phyloP scores from a whole-genome alignment of 2,888 invertebrate genomes.

The Antheraea assamensis region DNA sequence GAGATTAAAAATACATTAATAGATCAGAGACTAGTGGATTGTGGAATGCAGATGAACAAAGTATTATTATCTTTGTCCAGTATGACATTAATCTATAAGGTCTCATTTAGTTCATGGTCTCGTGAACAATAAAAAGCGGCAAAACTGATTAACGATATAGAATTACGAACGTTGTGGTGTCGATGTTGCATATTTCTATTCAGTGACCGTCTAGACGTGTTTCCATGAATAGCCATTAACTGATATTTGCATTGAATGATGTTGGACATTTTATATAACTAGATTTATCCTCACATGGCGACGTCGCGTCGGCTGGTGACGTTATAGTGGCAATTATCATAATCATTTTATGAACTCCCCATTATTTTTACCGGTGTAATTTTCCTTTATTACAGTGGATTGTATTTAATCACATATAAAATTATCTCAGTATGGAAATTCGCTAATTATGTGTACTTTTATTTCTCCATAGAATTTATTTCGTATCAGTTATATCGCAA shows the following conservation, averaged over 20 bases:
- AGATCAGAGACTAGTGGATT: not conserved
- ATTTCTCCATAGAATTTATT: not conserved
- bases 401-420: not conserved
- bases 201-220: conserved; percentile 18
- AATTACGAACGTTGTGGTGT: conserved; percentile 4
- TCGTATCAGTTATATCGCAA: not conserved
- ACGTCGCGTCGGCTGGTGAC: conserved; percentile 12
- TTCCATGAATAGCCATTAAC: conserved; percentile 22
- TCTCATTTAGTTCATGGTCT: conserved; percentile 7
- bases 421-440: not conserved
- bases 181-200: conserved; percentile 8
- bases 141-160: conserved; percentile 6
- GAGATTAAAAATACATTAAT: not conserved
- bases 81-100: not conserved
- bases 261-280: conserved; percentile 20
- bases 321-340: conserved; percentile 8
- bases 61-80: not conserved
- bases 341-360: conserved; percentile 11
- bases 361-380: conserved; percentile 17
- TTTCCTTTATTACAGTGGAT: conserved; percentile 15
- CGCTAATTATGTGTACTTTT: not conserved
- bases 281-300: conserved; percentile 22
- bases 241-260: conserved; percentile 25
- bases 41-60: not conserved
- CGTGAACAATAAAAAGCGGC: conserved; percentile 1